Conservation (phyloP, 2,888 invertebrate species). For the Empis stercorea region DNA sequence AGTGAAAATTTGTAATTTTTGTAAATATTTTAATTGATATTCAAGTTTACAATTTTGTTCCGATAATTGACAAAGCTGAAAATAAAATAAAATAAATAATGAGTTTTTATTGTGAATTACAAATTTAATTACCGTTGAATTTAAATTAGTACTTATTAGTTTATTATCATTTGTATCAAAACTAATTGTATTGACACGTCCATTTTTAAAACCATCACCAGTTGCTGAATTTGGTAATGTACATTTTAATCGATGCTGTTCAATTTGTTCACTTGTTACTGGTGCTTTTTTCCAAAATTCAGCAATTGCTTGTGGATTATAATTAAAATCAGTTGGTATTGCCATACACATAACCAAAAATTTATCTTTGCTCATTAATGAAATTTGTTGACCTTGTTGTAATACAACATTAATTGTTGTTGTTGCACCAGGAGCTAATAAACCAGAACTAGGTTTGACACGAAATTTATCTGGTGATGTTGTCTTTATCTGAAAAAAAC, state of each 20-base stretch:
- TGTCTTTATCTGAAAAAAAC: conserved; percentile 67
- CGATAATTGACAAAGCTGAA: background rate
- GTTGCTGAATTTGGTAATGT: conserved; percentile 38
- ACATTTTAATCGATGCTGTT: conserved; percentile 62
- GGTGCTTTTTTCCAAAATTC: conserved; percentile 62
- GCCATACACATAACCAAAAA: conserved; percentile 78
- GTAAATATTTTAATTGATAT: background rate
- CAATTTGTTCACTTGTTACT: conserved; percentile 41
- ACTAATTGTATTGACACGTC: conserved; percentile 6
- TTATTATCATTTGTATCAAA: conserved; percentile 5
- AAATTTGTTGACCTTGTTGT: conserved; percentile 56
- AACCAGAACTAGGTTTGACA: conserved; percentile 78
- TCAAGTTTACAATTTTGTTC: background rate
- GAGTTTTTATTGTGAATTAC: background rate
- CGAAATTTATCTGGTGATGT: conserved; percentile 92
- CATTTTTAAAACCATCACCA: conserved; percentile 21
- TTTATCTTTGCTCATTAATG: conserved; percentile 62
- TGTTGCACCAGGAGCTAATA: conserved; percentile 49
- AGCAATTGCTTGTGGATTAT: conserved; percentile 47
- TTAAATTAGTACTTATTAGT: conserved; percentile 7
- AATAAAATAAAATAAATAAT: background rate
- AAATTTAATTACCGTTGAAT: conserved; percentile 5
- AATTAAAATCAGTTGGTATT: conserved; percentile 43
- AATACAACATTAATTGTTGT: conserved; percentile 59
- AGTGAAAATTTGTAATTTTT: background rate